phyloP scores from a whole-genome alignment of 2,797 vertebrate genomes.

The Geotrypetes seraphini region DNA sequence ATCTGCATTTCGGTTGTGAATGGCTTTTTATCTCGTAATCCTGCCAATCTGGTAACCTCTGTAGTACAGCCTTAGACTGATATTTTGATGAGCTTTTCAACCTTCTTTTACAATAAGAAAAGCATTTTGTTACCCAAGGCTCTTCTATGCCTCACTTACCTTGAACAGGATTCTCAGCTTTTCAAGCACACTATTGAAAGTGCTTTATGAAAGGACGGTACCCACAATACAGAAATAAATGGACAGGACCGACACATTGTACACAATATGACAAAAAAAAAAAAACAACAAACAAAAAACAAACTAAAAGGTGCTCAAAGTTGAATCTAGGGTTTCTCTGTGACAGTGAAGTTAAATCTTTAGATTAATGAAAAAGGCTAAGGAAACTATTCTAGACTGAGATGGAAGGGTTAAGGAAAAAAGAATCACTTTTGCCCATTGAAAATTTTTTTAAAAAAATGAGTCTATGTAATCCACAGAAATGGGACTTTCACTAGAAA shows the following conservation, averaged over 20 bases:
- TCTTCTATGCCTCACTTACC: constrained; percentile 53
- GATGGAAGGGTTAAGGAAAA: too few species aligned
- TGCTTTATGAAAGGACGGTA: constrained; percentile 30
- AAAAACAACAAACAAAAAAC: too few species aligned
- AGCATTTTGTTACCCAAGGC: constrained; percentile 20
- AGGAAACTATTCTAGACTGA: too few species aligned
- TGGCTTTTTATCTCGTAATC: too few species aligned
- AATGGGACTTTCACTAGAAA: constrained; percentile 60
- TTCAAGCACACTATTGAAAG: constrained; percentile 46
- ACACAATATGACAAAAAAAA: constrained; percentile 24
- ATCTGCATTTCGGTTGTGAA: too few species aligned
- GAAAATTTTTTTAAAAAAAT: constrained; percentile 23
- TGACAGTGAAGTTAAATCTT: constrained; percentile 30
- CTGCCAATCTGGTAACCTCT: too few species aligned
- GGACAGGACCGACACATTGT: constrained; percentile 25
- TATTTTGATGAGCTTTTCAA: background rate
- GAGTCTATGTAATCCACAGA: constrained; percentile 53
- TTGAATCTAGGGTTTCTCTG: constrained; percentile 18
- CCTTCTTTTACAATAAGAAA: constrained; percentile 6
- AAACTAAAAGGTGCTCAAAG: constrained; percentile 24
- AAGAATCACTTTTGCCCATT: too few species aligned
- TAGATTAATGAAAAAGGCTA: constrained; percentile 9
- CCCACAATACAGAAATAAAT: constrained; percentile 30
- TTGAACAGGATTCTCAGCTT: constrained; percentile 33
- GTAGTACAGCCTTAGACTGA: background rate